phyloP scores from a whole-genome alignment of 2,797 vertebrate genomes.

The Centroberyx gerrardi region DNA sequence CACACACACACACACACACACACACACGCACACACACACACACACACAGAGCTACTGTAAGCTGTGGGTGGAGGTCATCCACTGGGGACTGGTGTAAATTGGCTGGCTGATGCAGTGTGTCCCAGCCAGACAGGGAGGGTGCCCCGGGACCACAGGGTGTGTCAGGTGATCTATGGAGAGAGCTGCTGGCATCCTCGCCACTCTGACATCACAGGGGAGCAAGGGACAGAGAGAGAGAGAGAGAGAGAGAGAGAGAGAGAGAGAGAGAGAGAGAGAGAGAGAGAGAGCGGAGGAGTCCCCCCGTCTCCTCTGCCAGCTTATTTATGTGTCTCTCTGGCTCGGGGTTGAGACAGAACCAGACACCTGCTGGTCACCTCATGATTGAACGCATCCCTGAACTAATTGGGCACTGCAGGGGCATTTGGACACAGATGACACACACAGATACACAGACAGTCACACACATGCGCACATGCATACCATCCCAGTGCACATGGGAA shows the following conservation, averaged over 20 bases:
- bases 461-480: neutral
- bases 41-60: slow-evolving; percentile 53
- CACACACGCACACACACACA: slow-evolving; percentile 43
- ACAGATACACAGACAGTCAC: slow-evolving; percentile 48
- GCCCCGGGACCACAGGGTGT: slow-evolving; percentile 68
- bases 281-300: slow-evolving; percentile 66
- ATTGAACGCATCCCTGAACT: slow-evolving; percentile 79
- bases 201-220: slow-evolving; percentile 71
- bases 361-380: slow-evolving; percentile 81
- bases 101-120: slow-evolving; percentile 74
- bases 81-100: slow-evolving; percentile 80
- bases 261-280: slow-evolving; percentile 10
- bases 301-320: slow-evolving; percentile 65
- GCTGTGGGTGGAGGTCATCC: slow-evolving; percentile 67
- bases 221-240: slow-evolving; percentile 13
- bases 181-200: slow-evolving; percentile 65
- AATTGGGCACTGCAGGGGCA: slow-evolving; percentile 78
- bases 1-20: slow-evolving; percentile 39
- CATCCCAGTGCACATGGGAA: neutral
- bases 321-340: slow-evolving; percentile 71
- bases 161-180: slow-evolving; percentile 74
- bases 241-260: slow-evolving; percentile 6
- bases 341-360: slow-evolving; percentile 60
- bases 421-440: slow-evolving; percentile 74
- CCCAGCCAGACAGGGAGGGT: slow-evolving; percentile 65